Conservation (phyloP, 2,888 invertebrate species). For the Lepetodrilus schrolli region DNA sequence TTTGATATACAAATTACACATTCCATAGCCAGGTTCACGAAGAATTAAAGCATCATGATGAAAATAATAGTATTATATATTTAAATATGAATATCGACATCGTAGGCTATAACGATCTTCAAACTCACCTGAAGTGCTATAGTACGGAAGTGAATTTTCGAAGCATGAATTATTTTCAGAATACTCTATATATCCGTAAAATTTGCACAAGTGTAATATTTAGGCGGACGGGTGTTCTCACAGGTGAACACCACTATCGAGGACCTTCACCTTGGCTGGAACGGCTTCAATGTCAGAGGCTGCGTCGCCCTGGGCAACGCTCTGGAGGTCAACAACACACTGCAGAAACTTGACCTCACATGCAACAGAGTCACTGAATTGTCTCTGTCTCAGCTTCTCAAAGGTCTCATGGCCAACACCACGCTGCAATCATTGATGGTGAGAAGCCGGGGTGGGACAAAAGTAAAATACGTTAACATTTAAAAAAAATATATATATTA, state of each 20-base stretch:
- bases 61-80: no score
- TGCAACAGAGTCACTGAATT: constrained; percentile 63
- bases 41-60: no score
- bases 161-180: no score
- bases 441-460: constrained; percentile 23
- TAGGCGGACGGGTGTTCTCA: no score
- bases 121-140: no score
- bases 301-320: constrained; percentile 51
- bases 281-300: constrained; percentile 63
- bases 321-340: constrained; percentile 50
- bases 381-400: constrained; percentile 55
- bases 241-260: constrained; percentile 60
- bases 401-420: constrained; percentile 57
- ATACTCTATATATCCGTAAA: no score
- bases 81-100: no score
- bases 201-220: no score
- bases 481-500: background rate
- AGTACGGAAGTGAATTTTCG: no score
- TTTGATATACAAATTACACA: no score
- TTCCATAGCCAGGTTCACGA: no score
- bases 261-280: constrained; percentile 63
- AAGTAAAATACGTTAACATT: background rate
- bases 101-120: no score
- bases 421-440: constrained; percentile 57
- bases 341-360: constrained; percentile 61